Conservation (phyloP, 1,140 invertebrate genomes). For the Elysia chlorotica region DNA sequence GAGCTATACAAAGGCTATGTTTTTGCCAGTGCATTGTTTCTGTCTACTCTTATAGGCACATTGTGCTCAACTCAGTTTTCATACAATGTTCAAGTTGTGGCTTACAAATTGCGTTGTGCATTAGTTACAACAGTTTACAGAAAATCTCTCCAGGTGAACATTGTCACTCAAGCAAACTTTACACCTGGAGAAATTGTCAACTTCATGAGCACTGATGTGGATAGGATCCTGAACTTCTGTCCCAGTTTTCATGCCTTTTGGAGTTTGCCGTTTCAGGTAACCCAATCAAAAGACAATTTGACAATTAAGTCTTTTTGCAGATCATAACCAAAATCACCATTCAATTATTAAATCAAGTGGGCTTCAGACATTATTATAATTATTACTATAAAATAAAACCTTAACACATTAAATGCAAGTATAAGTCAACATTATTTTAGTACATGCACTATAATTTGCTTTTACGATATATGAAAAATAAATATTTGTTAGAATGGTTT, state of each 20-base stretch:
- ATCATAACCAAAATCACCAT: too few relatives aligned
- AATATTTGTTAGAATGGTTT: too few relatives aligned
- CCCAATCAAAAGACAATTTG: too few relatives aligned
- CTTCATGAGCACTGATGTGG: conserved; percentile 95
- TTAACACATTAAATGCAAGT: too few relatives aligned
- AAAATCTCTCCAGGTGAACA: conserved; percentile 70
- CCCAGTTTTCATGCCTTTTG: conserved; percentile 95
- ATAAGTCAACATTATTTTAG: too few relatives aligned
- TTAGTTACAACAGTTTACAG: conserved; percentile 84
- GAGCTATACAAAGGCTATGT: conserved; percentile 74
- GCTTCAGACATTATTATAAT: too few relatives aligned
- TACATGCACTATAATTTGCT: too few relatives aligned
- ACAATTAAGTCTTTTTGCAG: too few relatives aligned
- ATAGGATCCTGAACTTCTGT: conserved; percentile 93
- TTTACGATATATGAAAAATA: too few relatives aligned
- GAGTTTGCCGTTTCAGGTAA: conserved; percentile 89
- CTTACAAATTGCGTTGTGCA: conserved; percentile 83
- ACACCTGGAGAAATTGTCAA: conserved; percentile 90
- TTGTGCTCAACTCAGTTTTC: conserved; percentile 87
- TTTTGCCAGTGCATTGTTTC: conserved; percentile 75
- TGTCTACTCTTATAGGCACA: conserved; percentile 67
- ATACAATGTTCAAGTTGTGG: conserved; percentile 85
- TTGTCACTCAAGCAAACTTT: conserved; percentile 63
- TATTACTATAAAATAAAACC: too few relatives aligned
- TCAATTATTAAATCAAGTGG: too few relatives aligned